A percentile compares a stretch with the other conserved stretches of the same genome.
Conservation (phyloP, 2,797 vertebrate genomes). For the Ptychadena robeensis region DNA sequence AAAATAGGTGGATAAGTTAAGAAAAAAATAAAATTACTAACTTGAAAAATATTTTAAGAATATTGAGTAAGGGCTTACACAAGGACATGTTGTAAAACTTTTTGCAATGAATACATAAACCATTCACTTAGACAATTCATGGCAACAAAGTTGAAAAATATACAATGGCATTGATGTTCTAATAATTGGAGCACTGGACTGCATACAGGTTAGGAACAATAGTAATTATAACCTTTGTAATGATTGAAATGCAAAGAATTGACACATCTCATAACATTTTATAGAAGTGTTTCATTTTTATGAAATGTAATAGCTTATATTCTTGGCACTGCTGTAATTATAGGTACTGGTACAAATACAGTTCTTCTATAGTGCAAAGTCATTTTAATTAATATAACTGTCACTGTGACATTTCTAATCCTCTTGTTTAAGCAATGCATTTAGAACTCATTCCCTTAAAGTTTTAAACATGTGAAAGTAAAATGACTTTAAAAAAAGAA, state of each 20-base stretch:
- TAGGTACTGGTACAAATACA: constrained; percentile 33
- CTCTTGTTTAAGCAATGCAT: constrained; percentile 34
- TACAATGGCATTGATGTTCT: constrained; percentile 2
- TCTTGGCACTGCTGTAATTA: constrained; percentile 39
- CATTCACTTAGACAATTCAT: constrained; percentile 13
- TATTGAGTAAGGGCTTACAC: background rate
- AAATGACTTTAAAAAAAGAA: background rate
- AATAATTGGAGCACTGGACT: constrained; percentile 27
- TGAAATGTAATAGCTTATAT: constrained; percentile 35
- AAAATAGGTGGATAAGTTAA: too few relatives aligned
- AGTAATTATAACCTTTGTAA: constrained; percentile 35
- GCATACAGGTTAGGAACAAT: constrained; percentile 18
- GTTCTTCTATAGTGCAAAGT: constrained; percentile 35
- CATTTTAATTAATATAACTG: constrained; percentile 41
- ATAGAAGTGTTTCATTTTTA: constrained; percentile 46
- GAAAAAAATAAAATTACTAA: too few relatives aligned
- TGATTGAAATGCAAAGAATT: constrained; percentile 35
- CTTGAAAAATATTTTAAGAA: background rate
- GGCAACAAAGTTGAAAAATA: constrained; percentile 30
- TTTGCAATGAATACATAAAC: constrained; percentile 20
- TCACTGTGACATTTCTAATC: constrained; percentile 37
- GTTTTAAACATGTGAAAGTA: constrained; percentile 11
- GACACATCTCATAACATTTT: constrained; percentile 48
- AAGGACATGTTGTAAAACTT: background rate
- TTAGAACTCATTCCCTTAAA: constrained; percentile 10